Evolutionary conservation across 2,797 vertebrate genomes (phyloP).

Genomic region (Decapterus maruadsi): DNA sequence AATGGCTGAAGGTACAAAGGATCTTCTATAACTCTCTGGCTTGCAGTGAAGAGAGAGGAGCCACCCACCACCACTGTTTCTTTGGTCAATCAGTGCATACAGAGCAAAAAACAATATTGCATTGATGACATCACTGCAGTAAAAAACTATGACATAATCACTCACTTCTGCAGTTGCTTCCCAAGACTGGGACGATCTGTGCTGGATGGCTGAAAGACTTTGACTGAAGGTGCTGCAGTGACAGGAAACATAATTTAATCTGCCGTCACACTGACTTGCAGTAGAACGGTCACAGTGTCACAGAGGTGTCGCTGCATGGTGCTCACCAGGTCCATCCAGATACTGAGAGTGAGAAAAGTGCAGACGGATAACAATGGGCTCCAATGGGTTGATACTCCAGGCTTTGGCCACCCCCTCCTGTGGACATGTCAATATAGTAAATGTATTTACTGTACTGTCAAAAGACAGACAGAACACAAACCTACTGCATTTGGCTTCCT

Average conservation of each 20-base stretch:
- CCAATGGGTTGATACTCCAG: conserved; percentile 93
- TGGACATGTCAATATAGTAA: conserved; percentile 9
- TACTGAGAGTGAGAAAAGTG: conserved; percentile 95
- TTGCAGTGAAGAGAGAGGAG: too few relatives aligned
- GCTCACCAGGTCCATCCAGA: conserved; percentile 94
- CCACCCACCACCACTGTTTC: too few relatives aligned
- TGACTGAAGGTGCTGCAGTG: conserved; percentile 90
- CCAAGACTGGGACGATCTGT: conserved; percentile 91
- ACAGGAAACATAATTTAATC: conserved; percentile 35
- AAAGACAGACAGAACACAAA: neutral
- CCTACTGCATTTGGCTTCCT: neutral
- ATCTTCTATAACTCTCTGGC: too few relatives aligned
- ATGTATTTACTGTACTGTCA: neutral
- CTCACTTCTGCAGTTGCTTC: conserved; percentile 95
- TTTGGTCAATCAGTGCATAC: too few relatives aligned
- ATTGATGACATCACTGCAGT: neutral
- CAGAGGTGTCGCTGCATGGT: conserved; percentile 8
- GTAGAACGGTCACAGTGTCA: neutral
- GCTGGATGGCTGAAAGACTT: conserved; percentile 95
- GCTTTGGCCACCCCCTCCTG: conserved; percentile 93
- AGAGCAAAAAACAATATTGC: neutral
- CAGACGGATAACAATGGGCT: conserved; percentile 92
- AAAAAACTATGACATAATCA: neutral
- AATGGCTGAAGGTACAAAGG: too few relatives aligned
- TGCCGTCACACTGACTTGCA: conserved; percentile 6